phyloP scores from a whole-genome alignment of 2,113 vertebrate genomes.

The Serinus canaria region DNA sequence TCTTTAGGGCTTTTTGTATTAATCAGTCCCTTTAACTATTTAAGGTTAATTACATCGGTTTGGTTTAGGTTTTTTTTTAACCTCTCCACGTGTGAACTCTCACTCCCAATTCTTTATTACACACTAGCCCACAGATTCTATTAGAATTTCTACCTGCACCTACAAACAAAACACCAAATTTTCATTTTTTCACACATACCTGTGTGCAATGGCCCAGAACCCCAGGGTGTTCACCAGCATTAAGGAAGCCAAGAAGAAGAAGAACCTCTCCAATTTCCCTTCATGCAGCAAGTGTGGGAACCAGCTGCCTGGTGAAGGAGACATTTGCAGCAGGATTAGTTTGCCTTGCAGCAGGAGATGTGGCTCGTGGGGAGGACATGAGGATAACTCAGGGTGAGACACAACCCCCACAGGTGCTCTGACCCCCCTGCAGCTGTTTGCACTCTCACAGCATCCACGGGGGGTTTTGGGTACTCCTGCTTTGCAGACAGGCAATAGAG shows the following conservation, averaged over 20 bases:
- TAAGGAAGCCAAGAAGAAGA: conserved; percentile 85
- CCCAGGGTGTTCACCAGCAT: conserved; percentile 83
- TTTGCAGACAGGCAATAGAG: not conserved
- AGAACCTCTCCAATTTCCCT: conserved; percentile 90
- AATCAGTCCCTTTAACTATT: not conserved
- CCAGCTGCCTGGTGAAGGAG: conserved; percentile 82
- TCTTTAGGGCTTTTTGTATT: not conserved
- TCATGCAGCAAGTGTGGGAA: conserved; percentile 85
- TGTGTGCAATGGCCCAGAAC: conserved; percentile 85
- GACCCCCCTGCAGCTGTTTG: not conserved
- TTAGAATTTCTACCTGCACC: not conserved
- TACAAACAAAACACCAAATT: not conserved
- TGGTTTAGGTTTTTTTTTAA: not conserved
- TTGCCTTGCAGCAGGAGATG: not conserved
- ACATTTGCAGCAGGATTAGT: conserved; percentile 34
- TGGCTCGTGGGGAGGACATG: not conserved
- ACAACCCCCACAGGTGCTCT: not conserved
- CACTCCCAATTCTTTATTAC: not conserved
- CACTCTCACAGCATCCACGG: not conserved
- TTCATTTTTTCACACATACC: conserved; percentile 68
- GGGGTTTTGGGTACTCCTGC: not conserved
- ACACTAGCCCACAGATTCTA: not conserved
- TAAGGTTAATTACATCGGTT: not conserved
- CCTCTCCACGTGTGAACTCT: not conserved
- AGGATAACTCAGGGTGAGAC: not conserved